Percentiles rank a stretch among this genome's conserved stretches.
Evolutionary conservation across 2,888 invertebrate species (phyloP).

Genomic region (Oithona nana): DNA sequence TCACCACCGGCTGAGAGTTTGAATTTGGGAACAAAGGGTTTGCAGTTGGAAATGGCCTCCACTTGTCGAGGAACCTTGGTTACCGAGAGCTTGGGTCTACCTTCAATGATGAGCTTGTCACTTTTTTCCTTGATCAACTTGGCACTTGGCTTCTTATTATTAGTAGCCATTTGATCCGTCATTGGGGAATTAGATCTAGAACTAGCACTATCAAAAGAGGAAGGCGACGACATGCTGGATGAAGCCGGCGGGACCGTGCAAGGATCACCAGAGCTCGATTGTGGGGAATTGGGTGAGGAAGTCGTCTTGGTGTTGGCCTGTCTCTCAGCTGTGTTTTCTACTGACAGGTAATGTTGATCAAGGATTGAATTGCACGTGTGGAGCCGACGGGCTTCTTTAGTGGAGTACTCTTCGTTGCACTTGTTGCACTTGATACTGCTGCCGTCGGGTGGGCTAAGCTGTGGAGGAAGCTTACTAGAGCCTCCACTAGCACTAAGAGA

Average conservation of each 20-base stretch:
- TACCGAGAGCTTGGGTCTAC: slow-evolving; percentile 17
- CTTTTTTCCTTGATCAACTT: not conserved
- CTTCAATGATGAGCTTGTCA: not conserved
- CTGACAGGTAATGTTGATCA: slow-evolving; percentile 12
- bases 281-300: not conserved
- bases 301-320: not conserved
- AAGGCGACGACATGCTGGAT: not conserved
- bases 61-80: slow-evolving; percentile 11
- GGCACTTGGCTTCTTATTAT: slow-evolving; percentile 20
- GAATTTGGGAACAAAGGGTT: not conserved
- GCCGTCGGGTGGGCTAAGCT: not conserved
- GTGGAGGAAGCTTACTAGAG: not conserved
- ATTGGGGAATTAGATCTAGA: not conserved
- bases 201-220: not conserved
- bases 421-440: slow-evolving; percentile 5
- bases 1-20: not conserved
- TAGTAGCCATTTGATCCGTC: slow-evolving; percentile 9
- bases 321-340: not conserved
- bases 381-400: slow-evolving; percentile 12
- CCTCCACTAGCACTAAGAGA: not conserved
- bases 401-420: slow-evolving; percentile 16
- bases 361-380: slow-evolving; percentile 17
- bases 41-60: not conserved
- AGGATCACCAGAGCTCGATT: not conserved
- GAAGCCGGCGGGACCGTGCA: not conserved